phyloP scores from a whole-genome alignment of 2,113 vertebrate genomes.

The Ophthalmolycus amberensis region DNA sequence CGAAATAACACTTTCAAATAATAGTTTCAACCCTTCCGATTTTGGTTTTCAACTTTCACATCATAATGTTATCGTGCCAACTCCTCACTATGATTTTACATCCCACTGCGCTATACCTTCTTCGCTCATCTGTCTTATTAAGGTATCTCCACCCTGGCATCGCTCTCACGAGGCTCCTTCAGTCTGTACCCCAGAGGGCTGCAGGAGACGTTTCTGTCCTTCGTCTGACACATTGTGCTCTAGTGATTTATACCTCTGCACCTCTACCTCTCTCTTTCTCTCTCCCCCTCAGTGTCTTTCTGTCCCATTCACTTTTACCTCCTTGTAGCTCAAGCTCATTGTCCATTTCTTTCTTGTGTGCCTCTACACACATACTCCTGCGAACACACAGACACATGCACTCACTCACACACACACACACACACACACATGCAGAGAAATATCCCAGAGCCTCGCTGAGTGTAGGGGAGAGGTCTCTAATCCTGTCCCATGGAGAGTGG shows the following conservation, averaged over 20 bases:
- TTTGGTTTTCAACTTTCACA: background rate
- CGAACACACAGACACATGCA: slow-evolving; percentile 20
- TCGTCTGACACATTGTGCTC: slow-evolving; percentile 70
- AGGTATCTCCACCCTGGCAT: slow-evolving; percentile 38
- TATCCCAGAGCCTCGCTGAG: slow-evolving; percentile 39
- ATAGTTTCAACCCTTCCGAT: background rate
- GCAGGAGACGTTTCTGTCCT: slow-evolving; percentile 75
- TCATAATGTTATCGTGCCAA: background rate
- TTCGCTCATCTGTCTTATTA: slow-evolving; percentile 29
- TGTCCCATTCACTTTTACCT: slow-evolving; percentile 57
- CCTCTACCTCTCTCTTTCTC: slow-evolving; percentile 47
- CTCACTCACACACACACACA: slow-evolving; percentile 8
- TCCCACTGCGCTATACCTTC: background rate
- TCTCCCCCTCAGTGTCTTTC: slow-evolving; percentile 34
- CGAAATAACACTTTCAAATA: background rate
- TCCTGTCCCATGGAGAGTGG: slow-evolving; percentile 69
- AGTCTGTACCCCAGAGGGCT: slow-evolving; percentile 49
- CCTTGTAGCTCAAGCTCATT: slow-evolving; percentile 57
- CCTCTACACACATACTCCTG: slow-evolving; percentile 9
- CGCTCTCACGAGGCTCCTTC: slow-evolving; percentile 44
- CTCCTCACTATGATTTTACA: background rate
- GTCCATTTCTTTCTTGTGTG: slow-evolving; percentile 54
- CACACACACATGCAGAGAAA: slow-evolving; percentile 16
- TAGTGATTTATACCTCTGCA: slow-evolving; percentile 77
- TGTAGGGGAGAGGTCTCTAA: slow-evolving; percentile 65